Percentiles rank a stretch among this genome's conserved stretches.
phyloP scores from a whole-genome alignment of 1,140 invertebrate genomes.

The Dolichoris vasculosae region DNA sequence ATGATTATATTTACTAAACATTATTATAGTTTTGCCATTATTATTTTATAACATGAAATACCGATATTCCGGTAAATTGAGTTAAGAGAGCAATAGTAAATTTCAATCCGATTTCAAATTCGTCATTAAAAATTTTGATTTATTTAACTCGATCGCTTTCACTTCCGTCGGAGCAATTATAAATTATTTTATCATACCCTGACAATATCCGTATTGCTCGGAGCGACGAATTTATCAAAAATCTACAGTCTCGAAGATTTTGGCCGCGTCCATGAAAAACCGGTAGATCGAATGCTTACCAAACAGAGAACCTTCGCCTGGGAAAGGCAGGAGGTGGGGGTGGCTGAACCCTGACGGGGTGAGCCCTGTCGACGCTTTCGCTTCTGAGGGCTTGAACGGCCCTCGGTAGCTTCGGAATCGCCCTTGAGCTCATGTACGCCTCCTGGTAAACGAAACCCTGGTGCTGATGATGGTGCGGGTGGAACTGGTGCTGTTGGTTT shows the following conservation, averaged over 20 bases:
- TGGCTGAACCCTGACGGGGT: conserved; percentile 66
- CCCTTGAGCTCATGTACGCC: conserved; percentile 46
- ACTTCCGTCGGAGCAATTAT: too few relatives aligned
- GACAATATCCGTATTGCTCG: too few relatives aligned
- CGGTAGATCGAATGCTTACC: conserved; percentile 65
- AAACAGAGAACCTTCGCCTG: conserved; percentile 74
- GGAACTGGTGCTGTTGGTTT: conserved; percentile 11
- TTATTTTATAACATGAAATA: not conserved
- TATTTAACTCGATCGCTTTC: too few relatives aligned
- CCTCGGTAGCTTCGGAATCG: conserved; percentile 61
- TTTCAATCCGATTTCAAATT: too few relatives aligned
- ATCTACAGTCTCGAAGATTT: not conserved
- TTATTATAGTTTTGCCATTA: not conserved
- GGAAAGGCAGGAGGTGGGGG: conserved; percentile 72
- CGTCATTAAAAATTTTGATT: too few relatives aligned
- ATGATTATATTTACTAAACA: not conserved
- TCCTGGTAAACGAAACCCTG: conserved; percentile 52
- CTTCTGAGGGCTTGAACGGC: conserved; percentile 70
- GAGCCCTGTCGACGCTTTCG: conserved; percentile 70
- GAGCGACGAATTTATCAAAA: too few relatives aligned
- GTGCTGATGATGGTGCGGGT: conserved; percentile 50
- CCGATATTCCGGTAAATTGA: not conserved
- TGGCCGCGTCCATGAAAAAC: too few relatives aligned
- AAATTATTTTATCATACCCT: not conserved
- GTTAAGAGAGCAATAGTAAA: too few relatives aligned